These are phyloP conservation scores for Clarias laeviceps DNA, from an alignment of 2,797 vertebrate species.

Conservation along the genomic window DNA sequence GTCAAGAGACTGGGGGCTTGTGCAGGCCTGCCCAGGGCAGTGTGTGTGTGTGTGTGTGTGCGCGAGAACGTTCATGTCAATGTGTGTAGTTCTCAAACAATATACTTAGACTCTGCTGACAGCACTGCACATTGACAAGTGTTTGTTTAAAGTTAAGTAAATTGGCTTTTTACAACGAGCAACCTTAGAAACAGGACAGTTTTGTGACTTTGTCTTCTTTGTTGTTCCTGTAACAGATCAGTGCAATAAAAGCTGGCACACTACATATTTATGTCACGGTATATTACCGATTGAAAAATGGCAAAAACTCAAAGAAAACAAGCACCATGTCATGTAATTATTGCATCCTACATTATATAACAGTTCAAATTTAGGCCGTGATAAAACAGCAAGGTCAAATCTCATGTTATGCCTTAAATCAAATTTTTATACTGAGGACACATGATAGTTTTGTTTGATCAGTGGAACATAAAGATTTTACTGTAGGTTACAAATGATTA, in stretches of 20 bases:
- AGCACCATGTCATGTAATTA: background rate
- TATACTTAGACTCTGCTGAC: background rate
- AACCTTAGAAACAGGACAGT: background rate
- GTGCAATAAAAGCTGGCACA: background rate
- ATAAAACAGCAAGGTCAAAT: background rate
- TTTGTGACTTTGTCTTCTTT: background rate
- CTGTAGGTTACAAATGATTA: background rate
- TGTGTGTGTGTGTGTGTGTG: background rate
- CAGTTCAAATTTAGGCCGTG: background rate
- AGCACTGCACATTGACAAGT: background rate
- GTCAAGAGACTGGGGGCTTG: background rate
- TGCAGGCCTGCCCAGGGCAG: slow-evolving; percentile 1
- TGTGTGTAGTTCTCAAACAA: background rate
- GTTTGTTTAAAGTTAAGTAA: background rate
- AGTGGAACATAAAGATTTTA: background rate
- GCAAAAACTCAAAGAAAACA: background rate
- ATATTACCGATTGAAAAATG: background rate
- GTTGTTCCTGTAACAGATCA: background rate
- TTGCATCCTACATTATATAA: background rate
- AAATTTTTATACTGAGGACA: background rate
- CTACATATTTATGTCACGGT: background rate
- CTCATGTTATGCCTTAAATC: too few relatives aligned
- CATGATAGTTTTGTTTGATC: background rate
- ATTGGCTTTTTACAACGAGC: too few relatives aligned
- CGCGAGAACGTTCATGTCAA: background rate